Conservation (phyloP, 2,888 invertebrate genomes). For the Tipula lateralis region DNA sequence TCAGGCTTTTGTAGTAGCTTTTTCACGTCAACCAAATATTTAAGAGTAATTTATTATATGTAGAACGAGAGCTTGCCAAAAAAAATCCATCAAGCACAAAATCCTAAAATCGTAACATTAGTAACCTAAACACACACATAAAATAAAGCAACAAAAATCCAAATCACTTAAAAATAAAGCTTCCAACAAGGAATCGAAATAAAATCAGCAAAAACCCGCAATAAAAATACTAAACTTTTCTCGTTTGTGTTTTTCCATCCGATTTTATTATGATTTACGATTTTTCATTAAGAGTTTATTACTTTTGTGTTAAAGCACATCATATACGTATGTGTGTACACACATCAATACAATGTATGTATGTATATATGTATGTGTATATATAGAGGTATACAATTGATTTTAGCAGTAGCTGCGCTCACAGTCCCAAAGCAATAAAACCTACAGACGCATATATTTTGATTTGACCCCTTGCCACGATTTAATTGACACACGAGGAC, state of each 20-base stretch:
- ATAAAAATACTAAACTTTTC: not conserved
- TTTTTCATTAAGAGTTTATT: not conserved
- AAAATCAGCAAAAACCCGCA: not conserved
- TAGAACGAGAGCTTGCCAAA: no score
- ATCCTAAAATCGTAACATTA: not conserved
- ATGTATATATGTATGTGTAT: not conserved
- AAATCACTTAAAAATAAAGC: constrained; percentile 1
- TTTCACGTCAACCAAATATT: no score
- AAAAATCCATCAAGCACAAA: not conserved
- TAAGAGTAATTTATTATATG: no score
- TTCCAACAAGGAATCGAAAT: not conserved
- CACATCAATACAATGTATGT: no score
- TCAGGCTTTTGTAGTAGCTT: no score
- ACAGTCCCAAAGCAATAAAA: not conserved
- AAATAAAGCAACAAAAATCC: not conserved
- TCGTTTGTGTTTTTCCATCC: not conserved
- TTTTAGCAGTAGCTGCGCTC: not conserved
- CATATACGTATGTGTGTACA: not conserved
- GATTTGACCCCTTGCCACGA: not conserved
- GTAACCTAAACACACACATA: not conserved
- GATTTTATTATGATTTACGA: constrained; percentile 24
- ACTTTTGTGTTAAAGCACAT: not conserved
- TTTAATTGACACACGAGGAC: not conserved
- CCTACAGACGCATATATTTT: no score
- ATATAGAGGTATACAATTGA: not conserved